These are phyloP conservation scores for Loripinus fragilis DNA, from an alignment of 2,888 invertebrate species.

Conservation along the genomic window DNA sequence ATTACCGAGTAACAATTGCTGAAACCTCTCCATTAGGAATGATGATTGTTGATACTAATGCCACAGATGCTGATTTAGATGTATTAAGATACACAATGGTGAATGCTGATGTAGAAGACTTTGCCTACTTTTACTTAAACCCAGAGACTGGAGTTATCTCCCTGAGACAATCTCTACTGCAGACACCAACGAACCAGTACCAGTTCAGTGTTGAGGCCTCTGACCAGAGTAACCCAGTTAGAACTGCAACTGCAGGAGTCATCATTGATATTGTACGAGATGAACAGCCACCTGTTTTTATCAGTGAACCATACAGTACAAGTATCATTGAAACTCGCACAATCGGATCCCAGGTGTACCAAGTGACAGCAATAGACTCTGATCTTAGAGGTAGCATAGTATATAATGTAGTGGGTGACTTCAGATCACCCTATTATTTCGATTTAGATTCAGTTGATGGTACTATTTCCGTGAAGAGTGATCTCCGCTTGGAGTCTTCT, in stretches of 20 bases:
- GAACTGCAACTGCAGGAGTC: constrained; percentile 51
- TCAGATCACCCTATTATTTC: constrained; percentile 77
- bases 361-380: constrained; percentile 67
- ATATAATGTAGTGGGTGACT: constrained; percentile 68
- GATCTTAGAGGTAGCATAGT: constrained; percentile 66
- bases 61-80: constrained; percentile 74
- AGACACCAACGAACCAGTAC: constrained; percentile 38
- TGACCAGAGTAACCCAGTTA: constrained; percentile 70
- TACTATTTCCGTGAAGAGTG: constrained; percentile 68
- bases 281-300: constrained; percentile 64
- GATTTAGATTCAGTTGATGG: constrained; percentile 63
- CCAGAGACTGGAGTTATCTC: constrained; percentile 67
- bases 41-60: constrained; percentile 67
- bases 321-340: constrained; percentile 56
- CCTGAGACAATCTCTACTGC: constrained; percentile 56
- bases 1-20: constrained; percentile 60
- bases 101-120: constrained; percentile 37
- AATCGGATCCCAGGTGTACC: constrained; percentile 54
- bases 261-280: constrained; percentile 58
- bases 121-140: constrained; percentile 69
- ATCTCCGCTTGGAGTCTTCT: constrained; percentile 62
- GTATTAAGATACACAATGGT: constrained; percentile 44
- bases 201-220: constrained; percentile 64
- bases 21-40: constrained; percentile 66
- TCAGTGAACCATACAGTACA: constrained; percentile 61